Base-by-base conservation (phyloP, 2,797 vertebrate genomes). In the Lithobates sylvaticus region DNA sequence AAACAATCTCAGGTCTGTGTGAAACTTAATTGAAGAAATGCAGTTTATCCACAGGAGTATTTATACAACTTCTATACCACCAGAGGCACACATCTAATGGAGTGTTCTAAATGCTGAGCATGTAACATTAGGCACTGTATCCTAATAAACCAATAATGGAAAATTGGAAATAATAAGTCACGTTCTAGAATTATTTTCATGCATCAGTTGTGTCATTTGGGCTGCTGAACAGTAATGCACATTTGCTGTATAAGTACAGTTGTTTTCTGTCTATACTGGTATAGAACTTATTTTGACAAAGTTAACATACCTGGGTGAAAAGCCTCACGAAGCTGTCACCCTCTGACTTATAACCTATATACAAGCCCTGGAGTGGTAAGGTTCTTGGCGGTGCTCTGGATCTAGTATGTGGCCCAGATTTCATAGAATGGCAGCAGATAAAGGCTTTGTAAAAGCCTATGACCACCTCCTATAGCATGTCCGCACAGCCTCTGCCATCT, bases 21-120 rank as follows among this genome's bases (percentile, higher is more conserved):
- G 81, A 83, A 83, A 87, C 83, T 34, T 83, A 83, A 79, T 83
- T 77, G 85, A 83, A 67, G 76, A 80, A 75, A 78, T 86, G 34
- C 71, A 47, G 77, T 68, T 44, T 76, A 86, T 67, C 65, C 84
- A 79, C 78, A 75, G 32, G 44, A 86, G 78, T 76, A 75, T 86
- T 81, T 86, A 76, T 76, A n/a, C 75, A 85, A 81, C 27, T 81
- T 81, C 64, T 76, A 39, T 61, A 54, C 68, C 78, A 86, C 84
- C 77, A 81, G 67, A 86, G 78, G 78, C 64, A 3, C 44, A 86
- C 69, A 69, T 86, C 64, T 86, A 78, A 86, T 81, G 68, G 64
- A 81, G 84, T 58, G 76, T 44, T 64, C 64, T 69, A 81, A 75
- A 70, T 74, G 64, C 42, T 70, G 27, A 69, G 71, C 72, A 76